These are phyloP conservation scores for Ptychodera flava DNA, from an alignment of 35 echinoderm and acorn worm species.

Conservation along the genomic window DNA sequence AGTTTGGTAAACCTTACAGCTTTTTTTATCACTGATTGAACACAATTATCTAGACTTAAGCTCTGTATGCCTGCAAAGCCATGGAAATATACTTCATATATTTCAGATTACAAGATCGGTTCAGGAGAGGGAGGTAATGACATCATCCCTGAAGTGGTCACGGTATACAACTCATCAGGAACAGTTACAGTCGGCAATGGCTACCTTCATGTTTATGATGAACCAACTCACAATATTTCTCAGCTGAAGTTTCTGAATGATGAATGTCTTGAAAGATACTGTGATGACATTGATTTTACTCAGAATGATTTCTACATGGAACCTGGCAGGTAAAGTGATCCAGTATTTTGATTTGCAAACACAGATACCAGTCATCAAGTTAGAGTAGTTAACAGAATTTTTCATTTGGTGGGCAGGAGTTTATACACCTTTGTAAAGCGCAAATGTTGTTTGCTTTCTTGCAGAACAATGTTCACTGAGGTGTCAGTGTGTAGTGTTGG, in stretches of 20 bases:
- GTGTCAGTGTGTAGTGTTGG: neutral
- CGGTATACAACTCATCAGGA: slow-evolving; percentile 12
- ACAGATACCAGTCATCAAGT: too few species aligned
- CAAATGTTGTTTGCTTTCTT: too few species aligned
- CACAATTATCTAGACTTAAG: slow-evolving; percentile 10
- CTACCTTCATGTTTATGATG: neutral
- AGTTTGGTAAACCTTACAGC: too few species aligned
- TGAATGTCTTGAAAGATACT: too few species aligned
- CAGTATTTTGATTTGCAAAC: too few species aligned
- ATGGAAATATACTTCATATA: too few species aligned
- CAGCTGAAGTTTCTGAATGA: neutral
- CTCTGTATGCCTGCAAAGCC: too few species aligned
- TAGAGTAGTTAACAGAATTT: too few species aligned
- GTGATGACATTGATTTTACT: neutral
- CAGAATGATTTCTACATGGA: slow-evolving; percentile 25
- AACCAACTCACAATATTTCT: neutral
- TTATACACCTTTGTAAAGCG: too few species aligned
- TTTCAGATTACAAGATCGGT: slow-evolving; percentile 30
- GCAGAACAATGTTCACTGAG: neutral
- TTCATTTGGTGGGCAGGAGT: too few species aligned
- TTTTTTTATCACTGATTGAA: neutral
- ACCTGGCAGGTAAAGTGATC: slow-evolving; percentile 55
- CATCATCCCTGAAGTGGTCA: slow-evolving; percentile 23
- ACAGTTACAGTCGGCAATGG: slow-evolving; percentile 18
- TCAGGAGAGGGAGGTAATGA: slow-evolving; percentile 20